Percentiles rank a stretch among this genome's conserved stretches.
Evolutionary conservation across 2,113 vertebrate species (phyloP).

Genomic region (Crocuta crocuta): DNA sequence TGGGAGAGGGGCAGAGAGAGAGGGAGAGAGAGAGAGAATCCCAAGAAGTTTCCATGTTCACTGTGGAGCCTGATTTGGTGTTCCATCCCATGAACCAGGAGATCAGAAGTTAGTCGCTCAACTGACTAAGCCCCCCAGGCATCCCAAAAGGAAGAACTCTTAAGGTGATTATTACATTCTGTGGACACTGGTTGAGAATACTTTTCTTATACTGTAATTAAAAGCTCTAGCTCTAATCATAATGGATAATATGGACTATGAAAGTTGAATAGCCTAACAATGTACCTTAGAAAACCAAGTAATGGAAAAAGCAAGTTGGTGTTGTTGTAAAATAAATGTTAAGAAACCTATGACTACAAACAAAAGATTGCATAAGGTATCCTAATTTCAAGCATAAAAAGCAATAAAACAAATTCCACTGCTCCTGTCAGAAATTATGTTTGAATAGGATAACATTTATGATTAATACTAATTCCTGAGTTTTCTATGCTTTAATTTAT

Average conservation of each 20-base stretch:
- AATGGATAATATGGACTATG: slow-evolving; percentile 46
- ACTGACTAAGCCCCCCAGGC: too few species aligned
- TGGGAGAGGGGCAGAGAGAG: too few species aligned
- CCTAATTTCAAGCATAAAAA: slow-evolving; percentile 74
- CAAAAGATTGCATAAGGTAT: slow-evolving; percentile 73
- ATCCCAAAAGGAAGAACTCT: slow-evolving; percentile 23
- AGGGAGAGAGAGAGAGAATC: too few species aligned
- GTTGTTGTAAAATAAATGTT: slow-evolving; percentile 49
- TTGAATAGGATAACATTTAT: slow-evolving; percentile 79
- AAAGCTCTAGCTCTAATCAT: slow-evolving; percentile 75
- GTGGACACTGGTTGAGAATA: background rate
- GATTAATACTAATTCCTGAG: background rate
- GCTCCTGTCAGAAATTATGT: slow-evolving; percentile 72
- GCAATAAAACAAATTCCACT: slow-evolving; percentile 74
- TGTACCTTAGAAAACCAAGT: background rate
- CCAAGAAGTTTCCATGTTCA: too few species aligned
- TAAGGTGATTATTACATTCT: slow-evolving; percentile 66
- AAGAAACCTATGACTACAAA: background rate
- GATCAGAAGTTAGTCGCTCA: too few species aligned
- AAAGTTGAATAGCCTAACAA: slow-evolving; percentile 10
- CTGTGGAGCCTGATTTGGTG: too few species aligned
- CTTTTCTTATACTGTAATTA: slow-evolving; percentile 66
- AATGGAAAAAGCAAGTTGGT: slow-evolving; percentile 22
- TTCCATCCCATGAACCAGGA: too few species aligned
- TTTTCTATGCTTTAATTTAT: background rate